phyloP scores from a whole-genome alignment of 2,113 vertebrate genomes.

The Leuciscus idus region DNA sequence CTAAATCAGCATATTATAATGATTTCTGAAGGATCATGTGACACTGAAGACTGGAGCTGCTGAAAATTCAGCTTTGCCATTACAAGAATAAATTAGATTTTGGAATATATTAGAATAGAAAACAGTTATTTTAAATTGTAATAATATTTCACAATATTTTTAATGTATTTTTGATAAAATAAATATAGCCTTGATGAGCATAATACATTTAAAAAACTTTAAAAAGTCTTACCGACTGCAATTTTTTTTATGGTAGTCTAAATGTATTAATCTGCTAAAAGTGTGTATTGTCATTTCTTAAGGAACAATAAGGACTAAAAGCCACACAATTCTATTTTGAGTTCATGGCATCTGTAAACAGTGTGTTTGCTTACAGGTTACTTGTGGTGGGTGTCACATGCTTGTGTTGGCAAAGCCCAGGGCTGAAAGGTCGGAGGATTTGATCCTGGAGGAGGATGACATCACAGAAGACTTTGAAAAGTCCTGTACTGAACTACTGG shows the following conservation, averaged over 20 bases:
- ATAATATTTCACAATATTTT: background rate
- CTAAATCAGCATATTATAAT: background rate
- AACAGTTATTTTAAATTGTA: background rate
- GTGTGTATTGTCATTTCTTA: background rate
- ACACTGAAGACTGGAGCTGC: background rate
- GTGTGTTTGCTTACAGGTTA: conserved; percentile 71
- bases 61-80: background rate
- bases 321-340: background rate
- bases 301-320: background rate
- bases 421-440: conserved; percentile 53
- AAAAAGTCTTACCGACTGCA: background rate
- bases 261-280: background rate
- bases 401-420: conserved; percentile 87
- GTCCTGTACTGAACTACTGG: conserved; percentile 66
- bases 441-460: conserved; percentile 73
- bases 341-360: background rate
- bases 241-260: background rate
- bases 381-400: conserved; percentile 95
- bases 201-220: background rate
- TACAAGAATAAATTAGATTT: background rate
- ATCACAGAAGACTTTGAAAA: conserved; percentile 73
- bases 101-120: background rate
- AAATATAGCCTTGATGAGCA: background rate
- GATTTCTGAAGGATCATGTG: background rate
- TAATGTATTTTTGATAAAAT: background rate